Conservation (phyloP, 2,797 vertebrate genomes). For the Limnodromus scolopaceus region DNA sequence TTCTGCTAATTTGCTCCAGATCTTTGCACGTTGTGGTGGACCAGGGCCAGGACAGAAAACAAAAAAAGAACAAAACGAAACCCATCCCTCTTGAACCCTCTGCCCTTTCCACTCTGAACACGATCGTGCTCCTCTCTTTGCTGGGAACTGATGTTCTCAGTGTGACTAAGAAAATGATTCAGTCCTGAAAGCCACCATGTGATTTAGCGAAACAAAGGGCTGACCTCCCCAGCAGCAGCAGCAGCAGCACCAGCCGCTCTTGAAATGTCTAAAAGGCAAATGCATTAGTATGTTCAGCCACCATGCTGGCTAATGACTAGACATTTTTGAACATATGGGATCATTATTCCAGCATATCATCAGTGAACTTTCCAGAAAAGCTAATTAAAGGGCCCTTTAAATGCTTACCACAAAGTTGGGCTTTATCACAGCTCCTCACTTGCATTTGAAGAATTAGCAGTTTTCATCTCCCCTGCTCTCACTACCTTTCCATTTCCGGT, state of each 20-base stretch:
- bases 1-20: conserved; percentile 24
- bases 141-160: conserved; percentile 39
- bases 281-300: conserved; percentile 76
- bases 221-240: conserved; percentile 48
- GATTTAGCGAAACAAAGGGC: conserved; percentile 58
- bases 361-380: conserved; percentile 81
- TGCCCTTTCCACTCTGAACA: background rate
- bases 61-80: background rate
- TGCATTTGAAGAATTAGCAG: conserved; percentile 69
- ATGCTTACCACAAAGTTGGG: conserved; percentile 77
- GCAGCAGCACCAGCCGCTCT: conserved; percentile 19
- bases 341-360: conserved; percentile 78
- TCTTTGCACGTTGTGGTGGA: background rate
- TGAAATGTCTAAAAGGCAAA: conserved; percentile 74
- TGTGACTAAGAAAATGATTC: conserved; percentile 61
- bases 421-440: conserved; percentile 70
- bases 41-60: conserved; percentile 3
- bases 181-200: background rate
- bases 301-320: conserved; percentile 76
- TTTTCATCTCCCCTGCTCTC: conserved; percentile 51
- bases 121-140: background rate
- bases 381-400: conserved; percentile 79
- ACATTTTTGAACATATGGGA: conserved; percentile 76
- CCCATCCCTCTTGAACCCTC: background rate
- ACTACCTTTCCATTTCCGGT: conserved; percentile 59